Percentiles rank a stretch among this genome's conserved stretches.
phyloP scores from a whole-genome alignment of 2,888 invertebrate species.

The Thecophora atra region DNA sequence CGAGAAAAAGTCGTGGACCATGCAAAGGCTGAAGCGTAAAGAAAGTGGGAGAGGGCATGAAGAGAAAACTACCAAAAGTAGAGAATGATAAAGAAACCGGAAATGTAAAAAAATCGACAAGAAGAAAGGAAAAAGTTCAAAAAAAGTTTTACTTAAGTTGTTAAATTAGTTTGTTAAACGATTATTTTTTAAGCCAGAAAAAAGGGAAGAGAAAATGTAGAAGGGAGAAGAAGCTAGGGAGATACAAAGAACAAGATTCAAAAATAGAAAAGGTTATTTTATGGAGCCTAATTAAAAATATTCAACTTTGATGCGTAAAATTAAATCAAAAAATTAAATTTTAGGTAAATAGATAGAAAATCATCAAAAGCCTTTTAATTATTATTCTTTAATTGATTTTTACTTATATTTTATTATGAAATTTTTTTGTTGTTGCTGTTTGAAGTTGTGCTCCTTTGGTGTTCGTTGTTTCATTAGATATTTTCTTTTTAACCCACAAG shows the following conservation, averaged over 20 bases:
- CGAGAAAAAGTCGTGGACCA: not conserved
- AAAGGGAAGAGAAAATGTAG: not conserved
- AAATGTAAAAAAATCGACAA: not conserved
- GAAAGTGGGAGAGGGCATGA: not conserved
- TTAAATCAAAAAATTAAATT: not conserved
- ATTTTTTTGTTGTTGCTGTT: not conserved
- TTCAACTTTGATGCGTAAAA: not conserved
- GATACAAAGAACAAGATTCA: not conserved
- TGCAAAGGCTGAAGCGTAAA: too few relatives aligned
- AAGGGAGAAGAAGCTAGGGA: not conserved
- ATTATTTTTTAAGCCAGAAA: not conserved
- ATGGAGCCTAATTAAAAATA: not conserved
- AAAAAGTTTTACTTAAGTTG: not conserved
- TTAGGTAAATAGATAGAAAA: not conserved
- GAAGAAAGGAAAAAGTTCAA: not conserved
- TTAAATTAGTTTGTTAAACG: slow-evolving; percentile 19
- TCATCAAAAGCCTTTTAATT: not conserved
- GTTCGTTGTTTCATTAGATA: not conserved
- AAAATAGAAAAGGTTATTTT: too few relatives aligned
- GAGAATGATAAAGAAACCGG: not conserved
- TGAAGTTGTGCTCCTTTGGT: too few relatives aligned
- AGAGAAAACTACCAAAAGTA: not conserved
- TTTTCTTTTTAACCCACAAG: not conserved
- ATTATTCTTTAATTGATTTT: not conserved
- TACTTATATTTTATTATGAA: not conserved